Conservation (phyloP, 2,888 invertebrate genomes). For the Ditylenchus weischeri region DNA sequence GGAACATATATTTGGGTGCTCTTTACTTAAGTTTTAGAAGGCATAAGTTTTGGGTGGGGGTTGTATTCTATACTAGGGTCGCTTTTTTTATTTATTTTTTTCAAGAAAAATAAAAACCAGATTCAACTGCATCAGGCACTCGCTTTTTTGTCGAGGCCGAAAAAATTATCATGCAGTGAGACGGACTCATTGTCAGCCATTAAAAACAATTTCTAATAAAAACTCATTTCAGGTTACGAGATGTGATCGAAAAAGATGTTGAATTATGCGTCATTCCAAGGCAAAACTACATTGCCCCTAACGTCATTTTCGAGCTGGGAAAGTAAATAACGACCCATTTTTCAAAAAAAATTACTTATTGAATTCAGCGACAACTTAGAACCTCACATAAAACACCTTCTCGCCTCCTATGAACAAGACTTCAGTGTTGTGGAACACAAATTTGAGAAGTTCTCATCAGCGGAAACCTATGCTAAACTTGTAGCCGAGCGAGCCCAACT, state of each 20-base stretch:
- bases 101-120: no score
- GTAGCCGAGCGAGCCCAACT: slow-evolving; percentile 11
- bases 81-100: no score
- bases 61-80: no score
- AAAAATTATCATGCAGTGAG: no score
- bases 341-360: background rate
- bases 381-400: slow-evolving; percentile 34
- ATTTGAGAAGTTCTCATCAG: slow-evolving; percentile 31
- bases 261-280: slow-evolving; percentile 22
- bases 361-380: slow-evolving; percentile 30
- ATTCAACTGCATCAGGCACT: no score
- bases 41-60: no score
- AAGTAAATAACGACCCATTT: no score
- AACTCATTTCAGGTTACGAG: slow-evolving; percentile 26
- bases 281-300: slow-evolving; percentile 16
- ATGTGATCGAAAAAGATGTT: slow-evolving; percentile 39
- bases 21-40: no score
- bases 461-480: slow-evolving; percentile 15
- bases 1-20: no score
- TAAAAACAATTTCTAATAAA: background rate
- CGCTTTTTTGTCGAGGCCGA: no score
- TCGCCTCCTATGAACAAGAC: slow-evolving; percentile 28
- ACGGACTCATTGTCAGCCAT: no score
- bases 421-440: slow-evolving; percentile 34
- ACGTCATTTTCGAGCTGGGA: background rate